These are phyloP conservation scores for Pagrus major DNA, from an alignment of 2,113 vertebrate genomes.

Conservation along the genomic window DNA sequence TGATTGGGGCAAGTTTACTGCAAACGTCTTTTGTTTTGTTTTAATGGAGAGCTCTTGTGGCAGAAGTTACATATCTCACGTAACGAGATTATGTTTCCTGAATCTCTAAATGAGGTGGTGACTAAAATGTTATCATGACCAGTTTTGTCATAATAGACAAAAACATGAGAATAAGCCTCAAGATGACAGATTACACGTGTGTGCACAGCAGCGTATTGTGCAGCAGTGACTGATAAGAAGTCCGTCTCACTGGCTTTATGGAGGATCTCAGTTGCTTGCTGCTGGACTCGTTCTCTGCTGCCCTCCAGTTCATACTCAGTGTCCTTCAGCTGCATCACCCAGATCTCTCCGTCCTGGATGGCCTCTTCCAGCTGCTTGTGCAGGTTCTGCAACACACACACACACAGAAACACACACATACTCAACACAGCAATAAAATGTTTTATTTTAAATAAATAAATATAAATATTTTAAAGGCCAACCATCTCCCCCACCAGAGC, in stretches of 20 bases:
- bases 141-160: neutral
- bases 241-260: slow-evolving; percentile 90
- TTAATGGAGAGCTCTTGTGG: no score
- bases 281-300: slow-evolving; percentile 92
- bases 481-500: neutral
- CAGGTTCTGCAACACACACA: slow-evolving; percentile 87
- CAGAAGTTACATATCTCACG: no score
- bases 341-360: slow-evolving; percentile 92
- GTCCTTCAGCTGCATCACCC: slow-evolving; percentile 96
- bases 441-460: no score
- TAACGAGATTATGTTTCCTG: no score
- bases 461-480: neutral
- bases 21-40: no score
- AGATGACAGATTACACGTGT: neutral
- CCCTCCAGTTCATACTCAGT: slow-evolving; percentile 94
- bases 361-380: slow-evolving; percentile 96
- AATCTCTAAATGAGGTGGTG: neutral
- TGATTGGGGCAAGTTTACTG: no score
- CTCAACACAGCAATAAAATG: neutral
- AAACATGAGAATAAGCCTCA: neutral
- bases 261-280: slow-evolving; percentile 95
- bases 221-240: neutral
- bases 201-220: neutral
- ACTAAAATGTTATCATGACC: neutral
- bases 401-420: slow-evolving; percentile 4